Evolutionary conservation across 2,113 vertebrate species (phyloP), one percentile per base, ranked within the genome.

Genomic region (Pogonocichla stellata): DNA sequence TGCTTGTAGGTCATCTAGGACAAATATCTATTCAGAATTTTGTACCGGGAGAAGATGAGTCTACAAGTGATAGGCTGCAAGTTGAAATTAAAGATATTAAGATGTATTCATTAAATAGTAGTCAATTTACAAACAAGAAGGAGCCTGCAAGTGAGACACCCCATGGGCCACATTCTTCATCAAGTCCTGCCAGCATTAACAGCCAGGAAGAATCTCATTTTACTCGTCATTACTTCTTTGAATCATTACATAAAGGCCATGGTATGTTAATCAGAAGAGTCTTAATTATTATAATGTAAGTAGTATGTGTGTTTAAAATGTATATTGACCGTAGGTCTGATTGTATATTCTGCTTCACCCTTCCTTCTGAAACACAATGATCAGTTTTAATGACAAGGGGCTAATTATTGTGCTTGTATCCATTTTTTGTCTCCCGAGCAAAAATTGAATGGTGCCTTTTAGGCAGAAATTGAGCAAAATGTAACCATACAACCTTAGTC

Each of bases 31-130:
- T 99, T 95, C 98, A 99, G 93, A 99, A 99, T 91, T 99, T 98
- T 97, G 95, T 99, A 33, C 95, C 98, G 3, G 98, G 98, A 43
- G 98, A 99, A 75, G 98, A 99, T 36, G 97, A 98, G 43, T 98
- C 98, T 15, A 98, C 98, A 86, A 98, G 97, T 64, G 99, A 99
- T 61, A 98, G 97, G 74, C 94, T 99, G 75, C 99, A 99, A 87
- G 99, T 99, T 57, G 98, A 99, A 92, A 99, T 99, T 81, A 99
- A 98, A 93, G 99, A 99, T 71, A 99, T 99, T 87, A 98, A 99
- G 29, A 98, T 99, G 26, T 99, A 99, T 97, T 99, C 99, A 33
- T 97, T 99, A 80, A 99, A 99, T 80, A 98, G 98, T 78, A 98
- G 98, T 83, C 98, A 98, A 5, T 94, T 99, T 89, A 95, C 91